Conservation (phyloP, 2,113 vertebrate species). For the Eulemur rufifrons region DNA sequence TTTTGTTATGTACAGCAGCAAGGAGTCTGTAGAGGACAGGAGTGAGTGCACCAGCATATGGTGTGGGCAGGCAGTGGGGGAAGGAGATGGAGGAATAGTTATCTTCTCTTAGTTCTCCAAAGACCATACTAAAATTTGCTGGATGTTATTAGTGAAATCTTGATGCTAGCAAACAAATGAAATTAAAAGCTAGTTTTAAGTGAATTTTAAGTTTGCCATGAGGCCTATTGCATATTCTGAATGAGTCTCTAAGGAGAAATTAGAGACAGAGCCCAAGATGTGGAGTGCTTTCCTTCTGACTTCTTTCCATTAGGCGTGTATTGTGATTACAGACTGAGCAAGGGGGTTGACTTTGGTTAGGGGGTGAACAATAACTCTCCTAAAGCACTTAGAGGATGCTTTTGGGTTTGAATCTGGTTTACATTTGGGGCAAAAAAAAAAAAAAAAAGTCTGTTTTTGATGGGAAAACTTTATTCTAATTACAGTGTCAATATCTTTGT, state of each 20-base stretch:
- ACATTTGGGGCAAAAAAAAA: neutral
- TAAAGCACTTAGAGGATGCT: too few species aligned
- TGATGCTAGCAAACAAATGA: neutral
- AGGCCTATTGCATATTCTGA: neutral
- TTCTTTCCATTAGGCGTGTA: neutral
- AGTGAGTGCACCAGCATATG: accelerated
- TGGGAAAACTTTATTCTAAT: neutral
- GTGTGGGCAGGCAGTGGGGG: neutral
- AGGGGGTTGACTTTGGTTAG: neutral
- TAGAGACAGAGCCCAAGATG: neutral
- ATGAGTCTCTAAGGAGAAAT: neutral
- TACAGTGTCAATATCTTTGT: neutral
- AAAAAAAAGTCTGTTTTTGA: neutral
- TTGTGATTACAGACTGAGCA: neutral
- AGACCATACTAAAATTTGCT: neutral
- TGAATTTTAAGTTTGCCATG: neutral
- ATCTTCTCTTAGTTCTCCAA: neutral
- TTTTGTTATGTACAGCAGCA: neutral
- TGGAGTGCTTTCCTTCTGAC: neutral
- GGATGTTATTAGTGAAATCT: neutral
- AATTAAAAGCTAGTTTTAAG: neutral
- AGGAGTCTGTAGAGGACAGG: neutral
- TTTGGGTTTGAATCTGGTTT: neutral
- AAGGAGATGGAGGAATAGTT: neutral
- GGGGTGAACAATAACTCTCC: neutral